Base-by-base conservation (phyloP, 1,140 invertebrate species). In the Luehdorfia chinensis region DNA sequence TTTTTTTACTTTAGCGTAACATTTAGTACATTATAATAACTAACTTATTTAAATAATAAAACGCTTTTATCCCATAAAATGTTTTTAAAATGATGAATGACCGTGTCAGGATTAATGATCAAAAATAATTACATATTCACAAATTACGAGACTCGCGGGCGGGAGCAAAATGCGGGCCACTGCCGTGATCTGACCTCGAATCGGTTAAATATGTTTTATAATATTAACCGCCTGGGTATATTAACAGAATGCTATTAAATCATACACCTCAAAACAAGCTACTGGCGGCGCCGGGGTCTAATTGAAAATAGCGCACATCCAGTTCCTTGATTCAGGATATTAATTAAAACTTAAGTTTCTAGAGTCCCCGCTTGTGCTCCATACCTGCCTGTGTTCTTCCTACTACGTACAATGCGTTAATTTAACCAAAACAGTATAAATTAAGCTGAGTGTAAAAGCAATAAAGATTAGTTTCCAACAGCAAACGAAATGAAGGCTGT, bases 331-430 rank as follows among this genome's bases (percentile, higher is more conserved):
- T 77, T 69, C 64, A 64, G 62, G 47, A 71, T 72, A 84, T 81
- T 78, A 81, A 80, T 81, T 80, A 79, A 77, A 77, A 75, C 71
- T 71, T 76, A 84, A 81, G 73, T 75, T 78, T 75, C 77, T 74
- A 75, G 71, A 66, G 66, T 75, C 66, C 58, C 66, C 52, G 68
- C 70, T 64, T 69, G 66, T 64, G 66, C 59, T 70, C 59, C 63
- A 64, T 76, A 75, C 68, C 50, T 65, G 67, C 62, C 71, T 62
- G 65, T 9, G 25, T 43, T 27, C 63, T 60, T 52, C 63, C 66
- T 70, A 73, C 71, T 68, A 78, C 66, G 73, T 75, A 62, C 76
- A 72, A 61, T 60, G 59, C 51, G 61, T 59, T 64, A 55, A 53
- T 59, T 45, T 49, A 50, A 44, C 32, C 47, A 62, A 47, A 71